Base-by-base conservation (phyloP, 2,888 invertebrate genomes). In the Dasypogon diadema region DNA sequence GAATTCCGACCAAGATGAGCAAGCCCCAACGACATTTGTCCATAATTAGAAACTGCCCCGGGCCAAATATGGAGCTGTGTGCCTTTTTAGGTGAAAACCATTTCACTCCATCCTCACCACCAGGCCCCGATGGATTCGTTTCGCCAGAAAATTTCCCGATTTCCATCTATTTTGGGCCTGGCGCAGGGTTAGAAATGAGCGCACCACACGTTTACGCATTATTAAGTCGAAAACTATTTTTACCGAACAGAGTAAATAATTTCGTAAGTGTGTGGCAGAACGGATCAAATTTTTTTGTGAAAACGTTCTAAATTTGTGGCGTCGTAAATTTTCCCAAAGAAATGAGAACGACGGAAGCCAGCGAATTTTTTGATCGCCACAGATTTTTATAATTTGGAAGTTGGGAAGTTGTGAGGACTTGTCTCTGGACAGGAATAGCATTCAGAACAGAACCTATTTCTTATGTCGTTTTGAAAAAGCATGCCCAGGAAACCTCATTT, bases 201-300 rank as follows among this genome's bases (percentile, higher is more conserved):
- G 54, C 70, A 70, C 54, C 46, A 8, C 26, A 51, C 54, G 70
- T 54, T 54, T 70, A 70, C 70, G 70, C 70, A 70, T 70, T 70
- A 70, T 54, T 54, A 54, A 51, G 22, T 30, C 70, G 54, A 21
- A 54, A 70, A 70, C 70, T 70, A 70, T 70, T 70, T 70, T 70
- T 70, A 70, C 70, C 70, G 70, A 70, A 70, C 54, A 54, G 70
- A 70, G 70, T 54, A 70, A 54, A 70, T 70, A 70, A 70, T 70
- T 46, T 46, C 70, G 54, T 54, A 51, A 70, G 34, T 18, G 26
- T 51, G 51, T n/a, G 18, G 21, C 42, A 42, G 12, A 2, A 42
- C 42, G 42, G 42, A 12, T 12, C n/a, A 12, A 12, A 42, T 42
- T 42, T 42, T 48, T 48, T 51, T 5, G 18, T 16, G n/a, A 51